These are phyloP conservation scores for Enhydra lutris DNA, from an alignment of 2,113 vertebrate species.

Conservation along the genomic window DNA sequence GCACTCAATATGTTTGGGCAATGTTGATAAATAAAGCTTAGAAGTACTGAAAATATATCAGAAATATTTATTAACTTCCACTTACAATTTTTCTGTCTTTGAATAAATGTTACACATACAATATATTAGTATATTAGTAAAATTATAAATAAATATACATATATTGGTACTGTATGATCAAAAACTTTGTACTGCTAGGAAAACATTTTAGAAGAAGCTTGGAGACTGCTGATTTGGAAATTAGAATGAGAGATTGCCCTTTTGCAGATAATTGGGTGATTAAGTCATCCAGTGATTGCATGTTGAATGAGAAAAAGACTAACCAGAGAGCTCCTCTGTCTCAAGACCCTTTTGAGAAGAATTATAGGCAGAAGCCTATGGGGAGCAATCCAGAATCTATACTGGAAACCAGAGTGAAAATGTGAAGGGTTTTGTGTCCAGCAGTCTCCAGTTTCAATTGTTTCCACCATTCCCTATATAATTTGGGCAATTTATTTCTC, in stretches of 20 bases:
- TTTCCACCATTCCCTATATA: background rate
- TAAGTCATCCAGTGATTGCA: background rate
- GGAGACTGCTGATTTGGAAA: background rate
- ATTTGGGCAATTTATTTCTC: background rate
- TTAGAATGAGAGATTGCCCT: background rate
- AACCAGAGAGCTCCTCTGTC: background rate
- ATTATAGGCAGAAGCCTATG: background rate
- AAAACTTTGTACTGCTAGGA: background rate
- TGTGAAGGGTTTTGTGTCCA: background rate
- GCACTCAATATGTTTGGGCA: background rate
- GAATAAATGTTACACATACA: background rate
- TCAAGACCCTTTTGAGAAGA: background rate
- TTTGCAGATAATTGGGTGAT: background rate
- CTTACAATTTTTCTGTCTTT: background rate
- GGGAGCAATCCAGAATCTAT: background rate
- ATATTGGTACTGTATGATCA: background rate
- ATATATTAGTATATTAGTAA: background rate
- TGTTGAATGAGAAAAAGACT: background rate
- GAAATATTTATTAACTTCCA: slow-evolving; percentile 13
- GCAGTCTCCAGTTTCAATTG: background rate
- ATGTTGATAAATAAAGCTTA: background rate
- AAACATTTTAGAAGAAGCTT: background rate
- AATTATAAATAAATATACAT: background rate
- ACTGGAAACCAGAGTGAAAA: background rate
- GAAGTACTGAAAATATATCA: background rate